Conservation (phyloP, 2,797 vertebrate genomes). For the Dermochelys coriacea region DNA sequence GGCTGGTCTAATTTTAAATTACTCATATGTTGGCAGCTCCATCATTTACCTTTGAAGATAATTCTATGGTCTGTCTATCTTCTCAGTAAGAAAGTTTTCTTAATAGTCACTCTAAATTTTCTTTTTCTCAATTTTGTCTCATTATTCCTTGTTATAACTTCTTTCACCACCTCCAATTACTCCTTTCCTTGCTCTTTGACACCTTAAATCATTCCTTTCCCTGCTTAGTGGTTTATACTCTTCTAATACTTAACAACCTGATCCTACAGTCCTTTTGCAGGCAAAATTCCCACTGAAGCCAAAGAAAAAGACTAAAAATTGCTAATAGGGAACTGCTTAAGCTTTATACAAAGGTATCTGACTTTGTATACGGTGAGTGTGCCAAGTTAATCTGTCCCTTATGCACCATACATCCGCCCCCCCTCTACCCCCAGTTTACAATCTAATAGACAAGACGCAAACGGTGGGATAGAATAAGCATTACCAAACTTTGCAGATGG, state of each 20-base stretch:
- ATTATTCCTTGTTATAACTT: not conserved
- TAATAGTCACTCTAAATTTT: accelerated
- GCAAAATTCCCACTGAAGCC: not conserved
- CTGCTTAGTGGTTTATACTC: accelerated
- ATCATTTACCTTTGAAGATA: not conserved
- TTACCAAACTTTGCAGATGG: not conserved
- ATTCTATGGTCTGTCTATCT: not conserved
- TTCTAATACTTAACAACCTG: accelerated
- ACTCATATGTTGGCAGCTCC: not conserved
- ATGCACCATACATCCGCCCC: accelerated
- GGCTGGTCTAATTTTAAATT: not conserved
- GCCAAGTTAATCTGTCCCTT: not conserved
- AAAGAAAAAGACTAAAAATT: not conserved
- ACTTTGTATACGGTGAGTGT: not conserved
- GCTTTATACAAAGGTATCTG: accelerated
- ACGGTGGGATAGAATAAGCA: not conserved
- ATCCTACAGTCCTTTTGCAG: not conserved
- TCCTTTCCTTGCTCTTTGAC: not conserved
- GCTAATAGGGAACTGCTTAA: accelerated
- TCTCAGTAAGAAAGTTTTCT: not conserved
- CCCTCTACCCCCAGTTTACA: not conserved
- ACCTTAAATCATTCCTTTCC: not conserved
- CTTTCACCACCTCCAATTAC: not conserved
- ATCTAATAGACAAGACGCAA: not conserved
- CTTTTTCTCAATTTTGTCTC: not conserved